Base-by-base conservation (phyloP, 2,797 vertebrate genomes). In the Selene dorsalis region DNA sequence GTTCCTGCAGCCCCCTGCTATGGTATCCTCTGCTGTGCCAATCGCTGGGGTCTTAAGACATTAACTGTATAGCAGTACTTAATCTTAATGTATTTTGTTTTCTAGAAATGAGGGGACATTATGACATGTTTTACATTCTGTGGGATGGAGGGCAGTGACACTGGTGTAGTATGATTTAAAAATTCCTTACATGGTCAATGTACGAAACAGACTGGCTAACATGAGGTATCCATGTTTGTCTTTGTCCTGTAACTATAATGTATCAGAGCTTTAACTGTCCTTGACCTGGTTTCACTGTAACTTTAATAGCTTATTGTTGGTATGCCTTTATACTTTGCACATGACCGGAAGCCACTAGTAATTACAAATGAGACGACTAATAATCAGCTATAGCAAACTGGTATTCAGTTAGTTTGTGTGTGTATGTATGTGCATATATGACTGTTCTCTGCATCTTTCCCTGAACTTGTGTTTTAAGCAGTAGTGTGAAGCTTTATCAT, bases 21-120 rank as follows among this genome's bases (percentile, higher is more conserved):
- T 60, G 13, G 32, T 41, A 28, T 8, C 57, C 30, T 48, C 45
- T 48, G 62, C 30, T 50, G 60, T 63, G 55, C 30, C 32, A 38
- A 65, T 53, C 28, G 32, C 69, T 35, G 63, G 68, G 65, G 52
- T 73, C 39, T 28, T 39, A 65, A 67, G 52, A 64, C 39, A 60
- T 73, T 67, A 59, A 56, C 59, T 65, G 10, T 53, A 43, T 0
- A 57, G n/a, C 14, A 5, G 13, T 17, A 39, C 32, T 59, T 32
- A 20, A 50, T 62, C 16, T 39, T 53, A 20, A 16, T 64, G 16
- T 17, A 22, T 26, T 65, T 60, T 61, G 56, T 43, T 45, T 43
- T 69, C 60, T 35, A 52, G 30, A 66, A 57, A 32, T 62, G 0
- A 47, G 12, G 24, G 4, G n/a, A 22, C 28, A 57, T 17, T 22